Evolutionary conservation across 2,797 vertebrate genomes (phyloP).

Genomic region (Clarias platycephalus): DNA sequence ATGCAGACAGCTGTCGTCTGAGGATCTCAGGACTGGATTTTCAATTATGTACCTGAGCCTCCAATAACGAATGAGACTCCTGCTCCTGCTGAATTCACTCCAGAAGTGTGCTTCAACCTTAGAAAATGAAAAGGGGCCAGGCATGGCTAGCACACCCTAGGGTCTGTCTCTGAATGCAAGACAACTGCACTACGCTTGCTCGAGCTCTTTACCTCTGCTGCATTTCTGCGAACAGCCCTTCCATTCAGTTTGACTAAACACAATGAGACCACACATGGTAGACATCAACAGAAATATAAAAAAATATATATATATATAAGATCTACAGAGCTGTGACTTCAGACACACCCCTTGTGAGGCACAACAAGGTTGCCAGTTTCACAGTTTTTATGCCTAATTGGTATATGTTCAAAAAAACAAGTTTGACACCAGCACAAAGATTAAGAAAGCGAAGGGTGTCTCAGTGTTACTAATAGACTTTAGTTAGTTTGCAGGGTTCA

Average conservation of each 20-base stretch:
- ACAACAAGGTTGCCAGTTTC: conserved; percentile 11
- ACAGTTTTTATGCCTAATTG: not conserved
- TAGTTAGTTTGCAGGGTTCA: not conserved
- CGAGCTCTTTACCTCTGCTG: not conserved
- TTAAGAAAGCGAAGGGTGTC: not conserved
- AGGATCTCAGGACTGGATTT: too few relatives aligned
- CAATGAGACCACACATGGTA: not conserved
- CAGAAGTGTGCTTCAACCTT: not conserved
- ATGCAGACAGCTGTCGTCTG: too few relatives aligned
- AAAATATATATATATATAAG: not conserved
- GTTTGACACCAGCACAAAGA: not conserved
- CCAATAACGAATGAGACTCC: too few relatives aligned
- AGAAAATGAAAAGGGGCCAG: not conserved
- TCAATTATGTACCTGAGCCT: too few relatives aligned
- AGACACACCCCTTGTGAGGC: conserved; percentile 5
- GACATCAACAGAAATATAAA: not conserved
- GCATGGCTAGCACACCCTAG: too few relatives aligned
- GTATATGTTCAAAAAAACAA: not conserved
- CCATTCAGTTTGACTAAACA: not conserved
- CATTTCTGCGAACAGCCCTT: not conserved
- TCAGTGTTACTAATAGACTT: not conserved
- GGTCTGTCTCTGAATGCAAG: not conserved
- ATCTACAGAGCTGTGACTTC: not conserved
- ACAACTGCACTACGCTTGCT: not conserved
- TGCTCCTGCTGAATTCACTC: not conserved